Evolutionary conservation across 1,140 invertebrate species (phyloP), one percentile per base, ranked within the genome.

Genomic region (Vollenhovia emeryi): DNA sequence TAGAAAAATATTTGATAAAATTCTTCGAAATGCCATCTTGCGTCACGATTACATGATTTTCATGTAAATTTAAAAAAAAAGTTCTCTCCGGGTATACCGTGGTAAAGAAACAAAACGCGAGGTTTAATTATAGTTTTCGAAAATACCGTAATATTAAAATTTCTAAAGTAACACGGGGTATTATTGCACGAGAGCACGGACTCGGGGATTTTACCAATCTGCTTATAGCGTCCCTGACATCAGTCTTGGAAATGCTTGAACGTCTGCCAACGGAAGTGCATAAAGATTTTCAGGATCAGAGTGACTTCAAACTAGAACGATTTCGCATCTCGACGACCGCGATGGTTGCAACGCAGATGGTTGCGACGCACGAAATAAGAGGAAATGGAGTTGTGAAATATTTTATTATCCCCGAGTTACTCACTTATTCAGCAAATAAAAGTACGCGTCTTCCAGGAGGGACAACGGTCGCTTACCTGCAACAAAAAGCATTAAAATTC

Each of bases 401-500:
- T 52, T 60, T 21, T n/a, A 18, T 21, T n/a, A 18, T 15, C 9
- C 45, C 5, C 5, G 15, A 76, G 7, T 64, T 66, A 64, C 59
- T 66, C 30, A 78, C 50, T 33, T 43, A n/a, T 40, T 52, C 7
- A 57, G 64, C 36, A 55, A 36, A 9, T 21, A 6, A 24, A n/a
- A 60, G 5, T 9, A 4, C 3, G 30, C 43, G 36, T 0, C 18
- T 40, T 27, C 8, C 13, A 27, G 43, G 15, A 21, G 5, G 5
- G 13, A 71, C 9, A 1, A 57, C 2, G 3, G 33, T 52, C 30
- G 30, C 64, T 57, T 45, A 82, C 78, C 78, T 82, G 66, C 8
- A 82, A 82, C 27, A 73, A 45, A 82, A 82, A 78, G 4, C 2
- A 71, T 36, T n/a, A 43, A 33, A 82, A 82, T 73, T 55, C 43